phyloP scores from a whole-genome alignment of 2,113 vertebrate genomes.

The Podocnemis expansa region DNA sequence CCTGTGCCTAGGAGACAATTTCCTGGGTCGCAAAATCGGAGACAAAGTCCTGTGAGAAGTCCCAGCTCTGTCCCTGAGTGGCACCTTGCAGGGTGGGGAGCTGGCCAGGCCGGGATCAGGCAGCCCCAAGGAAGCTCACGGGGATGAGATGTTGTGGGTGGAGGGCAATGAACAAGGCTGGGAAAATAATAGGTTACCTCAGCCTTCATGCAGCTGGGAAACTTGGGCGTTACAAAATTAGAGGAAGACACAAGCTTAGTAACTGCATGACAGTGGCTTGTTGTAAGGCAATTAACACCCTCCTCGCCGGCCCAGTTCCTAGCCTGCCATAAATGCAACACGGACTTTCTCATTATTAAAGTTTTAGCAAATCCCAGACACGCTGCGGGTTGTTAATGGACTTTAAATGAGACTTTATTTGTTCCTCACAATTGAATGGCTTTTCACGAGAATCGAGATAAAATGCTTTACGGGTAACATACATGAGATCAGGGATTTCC shows the following conservation, averaged over 20 bases:
- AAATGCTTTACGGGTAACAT: neutral
- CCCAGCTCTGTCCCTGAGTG: constrained; percentile 51
- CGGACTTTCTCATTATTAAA: too few species aligned
- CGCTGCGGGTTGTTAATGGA: accelerated
- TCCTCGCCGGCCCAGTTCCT: too few species aligned
- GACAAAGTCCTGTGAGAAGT: constrained; percentile 73
- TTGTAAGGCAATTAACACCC: neutral
- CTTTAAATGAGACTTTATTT: accelerated
- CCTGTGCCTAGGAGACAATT: constrained; percentile 70
- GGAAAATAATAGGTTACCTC: constrained; percentile 69
- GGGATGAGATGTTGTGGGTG: constrained; percentile 74
- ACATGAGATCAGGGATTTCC: too few species aligned
- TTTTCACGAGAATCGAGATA: accelerated
- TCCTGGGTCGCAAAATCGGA: constrained; percentile 66
- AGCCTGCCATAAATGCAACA: neutral
- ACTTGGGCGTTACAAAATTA: constrained; percentile 73
- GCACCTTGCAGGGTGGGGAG: constrained; percentile 66
- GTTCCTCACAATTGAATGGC: accelerated
- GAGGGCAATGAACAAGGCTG: constrained; percentile 69
- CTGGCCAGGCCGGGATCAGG: constrained; percentile 52
- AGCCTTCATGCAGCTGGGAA: constrained; percentile 69
- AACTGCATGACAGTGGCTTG: neutral
- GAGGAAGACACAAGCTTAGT: constrained; percentile 76
- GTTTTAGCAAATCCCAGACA: neutral
- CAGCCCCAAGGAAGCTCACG: constrained; percentile 64